Percentiles rank a stretch among this genome's conserved stretches.
Evolutionary conservation across 2,888 invertebrate species (phyloP).

Genomic region (Rhabditoides inermis): DNA sequence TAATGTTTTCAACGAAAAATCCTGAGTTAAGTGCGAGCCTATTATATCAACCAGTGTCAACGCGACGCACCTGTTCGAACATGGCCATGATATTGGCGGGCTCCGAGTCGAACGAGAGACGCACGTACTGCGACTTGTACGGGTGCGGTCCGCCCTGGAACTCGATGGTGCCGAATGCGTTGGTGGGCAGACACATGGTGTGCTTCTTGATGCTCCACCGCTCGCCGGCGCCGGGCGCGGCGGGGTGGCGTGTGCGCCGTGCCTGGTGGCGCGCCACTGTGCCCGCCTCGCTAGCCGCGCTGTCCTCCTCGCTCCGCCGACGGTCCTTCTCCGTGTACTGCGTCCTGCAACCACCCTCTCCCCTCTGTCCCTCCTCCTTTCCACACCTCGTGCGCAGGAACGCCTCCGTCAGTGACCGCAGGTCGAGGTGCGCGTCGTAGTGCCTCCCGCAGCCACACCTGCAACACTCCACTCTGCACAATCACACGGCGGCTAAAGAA

Average conservation of each 20-base stretch:
- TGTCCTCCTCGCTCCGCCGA: conserved; percentile 4
- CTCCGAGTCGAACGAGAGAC: conserved; percentile 84
- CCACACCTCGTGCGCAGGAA: too few relatives aligned
- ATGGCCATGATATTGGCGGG: conserved; percentile 70
- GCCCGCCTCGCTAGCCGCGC: conserved; percentile 2
- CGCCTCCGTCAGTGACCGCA: conserved; percentile 17
- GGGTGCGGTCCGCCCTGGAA: conserved; percentile 67
- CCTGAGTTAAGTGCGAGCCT: too few relatives aligned
- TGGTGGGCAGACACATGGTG: conserved; percentile 79
- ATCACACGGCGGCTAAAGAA: background rate
- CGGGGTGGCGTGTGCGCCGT: too few relatives aligned
- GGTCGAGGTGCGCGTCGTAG: conserved; percentile 21
- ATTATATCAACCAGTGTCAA: too few relatives aligned
- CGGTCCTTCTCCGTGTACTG: conserved; percentile 5
- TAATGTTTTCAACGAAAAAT: too few relatives aligned
- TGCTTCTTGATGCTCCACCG: conserved; percentile 59
- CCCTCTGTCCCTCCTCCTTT: too few relatives aligned
- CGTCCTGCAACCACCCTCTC: conserved; percentile 8
- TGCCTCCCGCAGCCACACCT: conserved; percentile 45
- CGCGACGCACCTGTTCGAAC: conserved; percentile 77
- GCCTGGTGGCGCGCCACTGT: too few relatives aligned
- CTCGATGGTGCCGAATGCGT: conserved; percentile 93
- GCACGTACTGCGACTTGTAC: conserved; percentile 69
- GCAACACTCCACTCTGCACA: conserved; percentile 1
- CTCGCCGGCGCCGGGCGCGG: too few relatives aligned